A percentile compares a stretch with the other conserved stretches of the same genome.
Evolutionary conservation across 1,140 invertebrate species (phyloP).

Genomic region (Cydia pomonella): DNA sequence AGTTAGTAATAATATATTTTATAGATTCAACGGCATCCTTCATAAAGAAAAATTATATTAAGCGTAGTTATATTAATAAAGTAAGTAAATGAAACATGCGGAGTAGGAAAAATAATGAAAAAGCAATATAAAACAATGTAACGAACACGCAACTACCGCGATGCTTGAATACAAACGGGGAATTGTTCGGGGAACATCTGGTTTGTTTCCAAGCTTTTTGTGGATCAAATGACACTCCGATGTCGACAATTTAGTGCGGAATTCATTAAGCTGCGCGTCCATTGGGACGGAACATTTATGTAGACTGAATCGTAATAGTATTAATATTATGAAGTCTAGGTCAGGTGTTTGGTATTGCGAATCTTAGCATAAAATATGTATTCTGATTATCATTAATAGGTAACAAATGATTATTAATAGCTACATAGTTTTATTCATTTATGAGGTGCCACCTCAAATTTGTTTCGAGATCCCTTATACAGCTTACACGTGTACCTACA

Average conservation of each 20-base stretch:
- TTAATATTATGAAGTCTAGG: background rate
- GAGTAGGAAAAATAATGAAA: background rate
- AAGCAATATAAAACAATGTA: constrained; percentile 28
- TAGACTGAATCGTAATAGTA: background rate
- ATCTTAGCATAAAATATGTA: background rate
- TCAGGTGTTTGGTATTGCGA: background rate
- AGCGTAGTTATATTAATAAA: background rate
- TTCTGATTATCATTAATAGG: too few relatives aligned
- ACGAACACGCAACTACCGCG: constrained; percentile 21
- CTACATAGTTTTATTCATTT: too few relatives aligned
- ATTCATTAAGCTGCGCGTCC: constrained; percentile 18
- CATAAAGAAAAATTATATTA: background rate
- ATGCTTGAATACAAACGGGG: constrained; percentile 25
- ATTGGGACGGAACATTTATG: constrained; percentile 1
- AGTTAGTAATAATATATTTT: background rate
- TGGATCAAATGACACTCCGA: constrained; percentile 31
- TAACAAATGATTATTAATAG: too few relatives aligned
- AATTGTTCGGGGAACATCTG: constrained; percentile 29
- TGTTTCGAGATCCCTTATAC: too few relatives aligned
- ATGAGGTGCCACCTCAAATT: too few relatives aligned
- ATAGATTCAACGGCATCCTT: background rate
- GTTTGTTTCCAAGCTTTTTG: constrained; percentile 27
- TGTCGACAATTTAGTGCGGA: constrained; percentile 23
- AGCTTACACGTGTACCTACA: too few relatives aligned
- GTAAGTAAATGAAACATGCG: background rate